Evolutionary conservation across 2,888 invertebrate genomes (phyloP).

Genomic region (Mesorhabditis spiculigera): DNA sequence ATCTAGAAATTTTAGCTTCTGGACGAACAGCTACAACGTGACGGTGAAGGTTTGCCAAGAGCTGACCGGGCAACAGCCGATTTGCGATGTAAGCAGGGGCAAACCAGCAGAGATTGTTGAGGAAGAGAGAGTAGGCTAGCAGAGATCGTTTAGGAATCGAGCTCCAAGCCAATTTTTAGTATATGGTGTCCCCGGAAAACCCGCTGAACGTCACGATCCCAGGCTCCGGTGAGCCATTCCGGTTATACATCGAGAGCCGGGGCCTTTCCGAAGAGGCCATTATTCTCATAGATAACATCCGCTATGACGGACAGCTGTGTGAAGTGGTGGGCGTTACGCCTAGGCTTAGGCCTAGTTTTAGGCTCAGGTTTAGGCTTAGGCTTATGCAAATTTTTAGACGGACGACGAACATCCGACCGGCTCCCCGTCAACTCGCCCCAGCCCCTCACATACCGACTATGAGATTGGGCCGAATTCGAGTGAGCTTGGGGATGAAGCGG

Average conservation of each 20-base stretch:
- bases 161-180: neutral
- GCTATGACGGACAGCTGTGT: conserved; percentile 35
- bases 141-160: neutral
- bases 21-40: conserved; percentile 36
- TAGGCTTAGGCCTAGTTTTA: too few relatives aligned
- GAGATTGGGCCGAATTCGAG: too few relatives aligned
- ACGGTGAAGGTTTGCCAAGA: conserved; percentile 14
- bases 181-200: neutral
- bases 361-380: too few relatives aligned
- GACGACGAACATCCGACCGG: too few relatives aligned
- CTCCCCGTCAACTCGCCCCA: too few relatives aligned
- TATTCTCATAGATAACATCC: conserved; percentile 33
- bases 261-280: conserved; percentile 22
- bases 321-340: conserved; percentile 24
- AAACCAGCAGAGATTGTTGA: too few relatives aligned
- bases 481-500: too few relatives aligned
- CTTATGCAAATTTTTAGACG: too few relatives aligned
- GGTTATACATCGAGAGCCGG: neutral
- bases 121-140: too few relatives aligned
- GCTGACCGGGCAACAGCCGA: neutral
- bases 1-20: conserved; percentile 24
- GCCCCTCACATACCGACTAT: too few relatives aligned
- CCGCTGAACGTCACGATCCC: neutral
- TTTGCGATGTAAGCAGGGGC: neutral
- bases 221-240: neutral